Percentiles rank a stretch among this genome's conserved stretches.
Conservation (phyloP, 2,888 invertebrate species). For the Heliconius aoede region DNA sequence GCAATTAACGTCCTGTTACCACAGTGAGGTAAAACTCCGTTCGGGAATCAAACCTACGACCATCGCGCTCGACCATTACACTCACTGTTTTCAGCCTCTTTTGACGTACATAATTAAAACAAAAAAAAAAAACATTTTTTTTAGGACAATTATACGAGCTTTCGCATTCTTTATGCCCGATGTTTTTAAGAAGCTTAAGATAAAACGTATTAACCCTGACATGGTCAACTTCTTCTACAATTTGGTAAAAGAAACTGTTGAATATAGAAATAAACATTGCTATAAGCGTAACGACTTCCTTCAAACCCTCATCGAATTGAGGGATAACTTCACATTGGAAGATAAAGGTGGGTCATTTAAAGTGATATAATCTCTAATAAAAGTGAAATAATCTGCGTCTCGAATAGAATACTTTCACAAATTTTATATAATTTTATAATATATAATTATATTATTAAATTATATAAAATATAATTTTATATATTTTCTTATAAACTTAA, state of each 20-base stretch:
- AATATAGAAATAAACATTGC: constrained; percentile 63
- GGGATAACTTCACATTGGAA: constrained; percentile 60
- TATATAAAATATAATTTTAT: too few relatives aligned
- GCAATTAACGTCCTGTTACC: too few relatives aligned
- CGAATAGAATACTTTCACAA: too few relatives aligned
- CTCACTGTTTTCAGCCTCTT: neutral
- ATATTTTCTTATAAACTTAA: too few relatives aligned
- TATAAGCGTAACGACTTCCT: constrained; percentile 80
- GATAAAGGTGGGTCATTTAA: constrained; percentile 57
- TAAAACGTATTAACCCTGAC: constrained; percentile 67
- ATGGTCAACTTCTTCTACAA: constrained; percentile 72
- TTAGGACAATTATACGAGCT: constrained; percentile 71
- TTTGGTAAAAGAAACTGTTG: constrained; percentile 70
- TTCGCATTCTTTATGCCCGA: constrained; percentile 74
- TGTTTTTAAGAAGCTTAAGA: constrained; percentile 66
- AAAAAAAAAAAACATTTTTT: constrained; percentile 29
- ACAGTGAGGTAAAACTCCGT: too few relatives aligned
- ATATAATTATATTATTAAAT: too few relatives aligned
- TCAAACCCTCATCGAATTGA: constrained; percentile 80
- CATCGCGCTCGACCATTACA: too few relatives aligned
- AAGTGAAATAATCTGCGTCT: neutral
- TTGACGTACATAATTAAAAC: neutral
- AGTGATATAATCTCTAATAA: constrained; percentile 12
- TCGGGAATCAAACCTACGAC: neutral
- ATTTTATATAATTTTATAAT: too few relatives aligned